These are phyloP conservation scores for Scolopax mira DNA, from an alignment of 2,113 vertebrate species.

Conservation along the genomic window DNA sequence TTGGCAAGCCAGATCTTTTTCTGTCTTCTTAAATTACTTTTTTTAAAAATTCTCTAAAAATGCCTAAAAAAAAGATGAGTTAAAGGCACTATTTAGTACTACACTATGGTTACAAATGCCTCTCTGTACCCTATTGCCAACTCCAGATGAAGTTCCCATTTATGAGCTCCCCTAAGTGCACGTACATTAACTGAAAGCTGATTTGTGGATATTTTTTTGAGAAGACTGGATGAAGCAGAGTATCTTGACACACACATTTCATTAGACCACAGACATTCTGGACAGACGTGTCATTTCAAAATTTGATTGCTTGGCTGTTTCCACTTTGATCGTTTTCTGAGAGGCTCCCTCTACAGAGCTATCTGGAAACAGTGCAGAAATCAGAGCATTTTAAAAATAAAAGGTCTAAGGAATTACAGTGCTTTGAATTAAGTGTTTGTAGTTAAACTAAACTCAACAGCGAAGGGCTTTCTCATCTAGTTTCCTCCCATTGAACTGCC, in stretches of 20 bases:
- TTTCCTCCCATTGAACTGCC: not conserved
- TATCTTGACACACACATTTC: conserved; percentile 43
- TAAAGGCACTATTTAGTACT: conserved; percentile 15
- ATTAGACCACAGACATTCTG: conserved; percentile 13
- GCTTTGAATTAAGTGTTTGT: not conserved
- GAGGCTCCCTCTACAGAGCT: not conserved
- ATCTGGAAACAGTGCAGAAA: not conserved
- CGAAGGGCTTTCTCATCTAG: not conserved
- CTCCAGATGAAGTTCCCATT: conserved; percentile 12
- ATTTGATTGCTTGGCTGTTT: conserved; percentile 25
- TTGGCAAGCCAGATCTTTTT: not conserved
- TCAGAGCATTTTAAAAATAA: conserved; percentile 15
- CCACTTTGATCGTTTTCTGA: not conserved
- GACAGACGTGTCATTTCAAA: conserved; percentile 48
- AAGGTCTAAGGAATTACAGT: not conserved
- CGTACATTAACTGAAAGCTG: not conserved
- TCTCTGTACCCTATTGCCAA: not conserved
- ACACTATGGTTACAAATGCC: not conserved
- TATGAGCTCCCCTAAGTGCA: not conserved
- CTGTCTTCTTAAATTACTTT: not conserved
- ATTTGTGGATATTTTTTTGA: conserved; percentile 49
- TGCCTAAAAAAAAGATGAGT: not conserved
- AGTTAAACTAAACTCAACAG: not conserved
- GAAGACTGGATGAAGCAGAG: not conserved
- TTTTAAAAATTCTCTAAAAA: not conserved